phyloP scores from a whole-genome alignment of 2,113 vertebrate species.

The Verasper variegatus region DNA sequence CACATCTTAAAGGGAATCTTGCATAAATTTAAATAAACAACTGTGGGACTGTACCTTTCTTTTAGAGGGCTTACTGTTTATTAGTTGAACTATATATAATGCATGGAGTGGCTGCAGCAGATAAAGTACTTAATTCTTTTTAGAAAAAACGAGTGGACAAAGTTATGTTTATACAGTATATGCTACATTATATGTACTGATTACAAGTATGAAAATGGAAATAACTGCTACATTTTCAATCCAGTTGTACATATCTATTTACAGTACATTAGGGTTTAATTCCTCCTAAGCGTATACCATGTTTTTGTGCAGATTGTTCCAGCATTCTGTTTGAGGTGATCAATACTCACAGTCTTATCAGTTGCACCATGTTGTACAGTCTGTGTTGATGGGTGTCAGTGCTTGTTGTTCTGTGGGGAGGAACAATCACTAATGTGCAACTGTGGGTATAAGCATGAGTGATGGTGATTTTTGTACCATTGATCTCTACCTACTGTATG shows the following conservation, averaged over 20 bases:
- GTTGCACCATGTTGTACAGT: constrained; percentile 72
- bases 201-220: constrained; percentile 88
- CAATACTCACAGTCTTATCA: constrained; percentile 73
- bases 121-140: constrained; percentile 81
- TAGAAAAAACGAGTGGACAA: constrained; percentile 81
- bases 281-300: constrained; percentile 68
- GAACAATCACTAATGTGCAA: constrained; percentile 73
- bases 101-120: constrained; percentile 80
- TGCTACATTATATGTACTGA: constrained; percentile 87
- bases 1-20: constrained; percentile 85
- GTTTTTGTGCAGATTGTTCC: constrained; percentile 83
- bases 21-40: constrained; percentile 82
- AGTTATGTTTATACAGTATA: constrained; percentile 84
- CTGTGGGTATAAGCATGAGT: constrained; percentile 62
- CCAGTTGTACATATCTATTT: constrained; percentile 86
- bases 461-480: constrained; percentile 32
- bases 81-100: constrained; percentile 76
- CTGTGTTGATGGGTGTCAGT: constrained; percentile 68
- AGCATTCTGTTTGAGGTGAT: constrained; percentile 82
- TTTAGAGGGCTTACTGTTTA: constrained; percentile 74
- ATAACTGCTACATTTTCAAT: constrained; percentile 87
- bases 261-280: constrained; percentile 77
- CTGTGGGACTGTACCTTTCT: constrained; percentile 75
- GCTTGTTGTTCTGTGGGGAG: constrained; percentile 64
- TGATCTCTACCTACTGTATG: constrained; percentile 34